Evolutionary conservation across 2,797 vertebrate species (phyloP).

Genomic region (Borostomias antarcticus): DNA sequence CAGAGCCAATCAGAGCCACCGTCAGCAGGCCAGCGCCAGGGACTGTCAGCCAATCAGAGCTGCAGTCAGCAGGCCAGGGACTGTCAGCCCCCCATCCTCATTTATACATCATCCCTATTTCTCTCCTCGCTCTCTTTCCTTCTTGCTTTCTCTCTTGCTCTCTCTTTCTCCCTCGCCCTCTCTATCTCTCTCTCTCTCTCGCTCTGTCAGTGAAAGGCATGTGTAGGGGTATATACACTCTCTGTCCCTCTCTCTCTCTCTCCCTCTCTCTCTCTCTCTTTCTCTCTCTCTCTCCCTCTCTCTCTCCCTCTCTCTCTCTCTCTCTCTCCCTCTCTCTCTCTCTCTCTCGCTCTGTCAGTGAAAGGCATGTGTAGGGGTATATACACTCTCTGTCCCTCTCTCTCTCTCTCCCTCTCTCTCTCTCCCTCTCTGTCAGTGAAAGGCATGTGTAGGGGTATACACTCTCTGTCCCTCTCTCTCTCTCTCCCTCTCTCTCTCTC

Average conservation of each 20-base stretch:
- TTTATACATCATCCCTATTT: constrained; percentile 27
- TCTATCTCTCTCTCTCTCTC: constrained; percentile 5
- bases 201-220: too few species aligned
- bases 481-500: too few species aligned
- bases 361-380: too few species aligned
- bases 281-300: constrained; percentile 3
- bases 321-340: background rate
- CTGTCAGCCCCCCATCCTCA: constrained; percentile 6
- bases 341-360: background rate
- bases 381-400: constrained; percentile 18
- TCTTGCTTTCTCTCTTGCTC: constrained; percentile 16
- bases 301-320: background rate
- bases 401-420: constrained; percentile 4
- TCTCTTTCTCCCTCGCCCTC: constrained; percentile 7
- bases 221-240: too few species aligned
- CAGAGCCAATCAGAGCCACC: constrained; percentile 16
- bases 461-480: too few species aligned
- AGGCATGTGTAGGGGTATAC: too few species aligned
- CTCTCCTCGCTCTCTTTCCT: constrained; percentile 7
- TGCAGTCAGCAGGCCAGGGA: too few species aligned
- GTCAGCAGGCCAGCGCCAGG: constrained; percentile 6
- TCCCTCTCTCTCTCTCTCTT: constrained; percentile 1
- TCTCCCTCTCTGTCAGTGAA: too few species aligned
- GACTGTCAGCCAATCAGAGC: constrained; percentile 12
- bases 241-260: constrained; percentile 15